phyloP scores from a whole-genome alignment of 2,888 invertebrate species.

The Drepana falcataria region DNA sequence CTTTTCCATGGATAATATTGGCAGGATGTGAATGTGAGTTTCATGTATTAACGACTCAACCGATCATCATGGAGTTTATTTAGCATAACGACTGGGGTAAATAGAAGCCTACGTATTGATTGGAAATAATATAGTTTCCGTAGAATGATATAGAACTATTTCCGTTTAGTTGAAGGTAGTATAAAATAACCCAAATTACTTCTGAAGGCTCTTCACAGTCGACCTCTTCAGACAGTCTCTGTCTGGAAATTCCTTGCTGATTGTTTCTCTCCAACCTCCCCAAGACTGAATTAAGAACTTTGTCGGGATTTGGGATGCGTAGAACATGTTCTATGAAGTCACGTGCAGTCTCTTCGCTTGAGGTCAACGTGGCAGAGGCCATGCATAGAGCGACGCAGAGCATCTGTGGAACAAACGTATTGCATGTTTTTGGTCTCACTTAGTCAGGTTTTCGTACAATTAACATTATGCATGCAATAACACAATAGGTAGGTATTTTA shows the following conservation, averaged over 20 bases:
- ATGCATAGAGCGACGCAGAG: conserved; percentile 39
- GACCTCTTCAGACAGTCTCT: conserved; percentile 25
- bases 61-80: too few species aligned
- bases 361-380: conserved; percentile 28
- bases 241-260: conserved; percentile 29
- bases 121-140: too few species aligned
- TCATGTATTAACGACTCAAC: too few species aligned
- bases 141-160: background rate
- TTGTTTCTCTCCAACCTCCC: conserved; percentile 48
- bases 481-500: background rate
- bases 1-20: too few species aligned
- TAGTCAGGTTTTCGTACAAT: too few species aligned
- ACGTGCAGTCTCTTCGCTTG: conserved; percentile 44
- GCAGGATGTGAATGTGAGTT: too few species aligned
- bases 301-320: conserved; percentile 55
- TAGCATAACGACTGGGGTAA: too few species aligned
- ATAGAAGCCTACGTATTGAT: too few species aligned
- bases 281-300: conserved; percentile 57
- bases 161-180: background rate
- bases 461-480: background rate
- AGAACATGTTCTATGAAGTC: conserved; percentile 56
- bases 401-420: conserved; percentile 24
- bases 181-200: conserved; percentile 18
- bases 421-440: too few species aligned
- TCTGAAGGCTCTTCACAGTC: conserved; percentile 48